Conservation (phyloP, 2,797 vertebrate species). For the Phataginus tricuspis region DNA sequence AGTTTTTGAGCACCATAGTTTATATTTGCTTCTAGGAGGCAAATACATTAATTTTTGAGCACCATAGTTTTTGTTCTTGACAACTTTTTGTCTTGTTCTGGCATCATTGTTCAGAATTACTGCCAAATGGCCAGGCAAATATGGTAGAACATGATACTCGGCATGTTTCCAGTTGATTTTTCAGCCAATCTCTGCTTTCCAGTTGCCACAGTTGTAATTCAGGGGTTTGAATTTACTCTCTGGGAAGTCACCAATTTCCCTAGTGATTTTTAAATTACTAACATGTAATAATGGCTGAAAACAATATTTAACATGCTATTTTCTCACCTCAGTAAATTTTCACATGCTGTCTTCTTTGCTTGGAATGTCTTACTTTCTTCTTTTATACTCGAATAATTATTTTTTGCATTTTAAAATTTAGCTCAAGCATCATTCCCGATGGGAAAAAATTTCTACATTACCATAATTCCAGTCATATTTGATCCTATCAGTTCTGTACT, state of each 20-base stretch:
- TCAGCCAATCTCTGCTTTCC: not conserved
- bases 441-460: not conserved
- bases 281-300: not conserved
- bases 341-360: not conserved
- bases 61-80: not conserved
- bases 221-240: not conserved
- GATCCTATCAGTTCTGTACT: not conserved
- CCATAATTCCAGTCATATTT: not conserved
- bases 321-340: not conserved
- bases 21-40: not conserved
- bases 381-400: not conserved
- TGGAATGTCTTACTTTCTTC: not conserved
- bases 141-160: not conserved
- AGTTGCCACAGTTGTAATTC: not conserved
- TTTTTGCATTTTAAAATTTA: slow-evolving; percentile 2
- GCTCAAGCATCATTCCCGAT: not conserved
- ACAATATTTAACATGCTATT: not conserved
- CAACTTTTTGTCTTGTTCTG: slow-evolving; percentile 17
- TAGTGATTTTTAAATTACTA: slow-evolving; percentile 1
- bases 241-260: not conserved
- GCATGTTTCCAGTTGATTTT: not conserved
- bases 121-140: slow-evolving; percentile 29
- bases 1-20: not conserved
- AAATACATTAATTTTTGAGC: not conserved
- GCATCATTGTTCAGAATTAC: not conserved